Base-by-base conservation (phyloP, 2,113 vertebrate species). In the Actenoides lindsayi region DNA sequence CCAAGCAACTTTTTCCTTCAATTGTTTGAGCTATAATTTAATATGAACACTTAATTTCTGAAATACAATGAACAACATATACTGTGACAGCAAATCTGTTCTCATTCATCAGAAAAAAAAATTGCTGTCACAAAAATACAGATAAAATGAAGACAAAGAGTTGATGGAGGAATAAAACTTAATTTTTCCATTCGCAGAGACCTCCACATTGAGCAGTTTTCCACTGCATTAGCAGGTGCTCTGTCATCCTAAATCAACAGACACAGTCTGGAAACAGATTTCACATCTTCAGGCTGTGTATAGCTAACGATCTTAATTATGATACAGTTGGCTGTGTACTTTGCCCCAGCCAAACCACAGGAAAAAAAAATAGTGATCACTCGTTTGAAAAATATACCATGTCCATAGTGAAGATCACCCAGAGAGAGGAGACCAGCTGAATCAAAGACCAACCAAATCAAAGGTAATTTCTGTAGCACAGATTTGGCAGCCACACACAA, bases 211-310 rank as follows among this genome's bases (percentile, higher is more conserved):
- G 62, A 60, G 35, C 71, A 83, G 53, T 80, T 91, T 96, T 89
- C 76, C 79, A 77, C 31, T 80, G 86, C 74, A 74, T 85, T 87
- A 92, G 60, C 71, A 91, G 77, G 80, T 92, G 54, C 41, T 93
- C 86, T 53, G 70, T 85, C 70, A 80, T 37, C 71, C 81, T 87
- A 93, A 91, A 91, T 91, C 90, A 96, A 90, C 73, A 97, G 80
- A 65, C 59, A 87, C 3, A 84, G 81, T 30, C 84, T 88, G 88
- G 93, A 92, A 95, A 84, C 65, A 87, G 59, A 89, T 96, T 95
- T 96, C 59, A 85, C 39, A 2, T 95, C 86, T 96, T 94, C 4
- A 1, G 62, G 62, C 59, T 80, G 67, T 59, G 31, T 56, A 59
- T 8, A 81, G 70, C n/a, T 89, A 83, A 97, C 50, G 59, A 41